These are phyloP conservation scores for Phoebastria nigripes DNA, from an alignment of 2,797 vertebrate genomes.

Conservation along the genomic window DNA sequence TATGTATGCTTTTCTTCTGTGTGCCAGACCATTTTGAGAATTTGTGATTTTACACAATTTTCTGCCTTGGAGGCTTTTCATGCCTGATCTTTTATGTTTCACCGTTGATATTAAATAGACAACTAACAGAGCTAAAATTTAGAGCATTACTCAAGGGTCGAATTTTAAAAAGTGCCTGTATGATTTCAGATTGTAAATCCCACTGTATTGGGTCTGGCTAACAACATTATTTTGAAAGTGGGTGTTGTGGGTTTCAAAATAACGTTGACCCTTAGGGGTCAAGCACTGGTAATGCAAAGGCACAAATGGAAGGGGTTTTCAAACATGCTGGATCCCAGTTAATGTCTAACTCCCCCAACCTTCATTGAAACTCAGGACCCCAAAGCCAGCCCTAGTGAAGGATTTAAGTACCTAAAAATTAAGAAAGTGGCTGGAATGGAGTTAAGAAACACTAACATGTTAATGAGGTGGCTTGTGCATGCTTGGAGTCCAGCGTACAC, in stretches of 20 bases:
- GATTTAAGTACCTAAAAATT: neutral
- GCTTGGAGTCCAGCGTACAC: neutral
- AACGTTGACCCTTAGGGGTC: neutral
- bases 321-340: neutral
- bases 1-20: neutral
- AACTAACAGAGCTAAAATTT: slow-evolving; percentile 11
- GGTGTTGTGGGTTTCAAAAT: neutral
- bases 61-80: neutral
- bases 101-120: neutral
- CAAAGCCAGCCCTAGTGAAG: neutral
- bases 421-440: neutral
- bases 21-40: slow-evolving; percentile 36
- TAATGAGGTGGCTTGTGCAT: neutral
- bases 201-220: neutral
- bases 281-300: neutral
- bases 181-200: neutral
- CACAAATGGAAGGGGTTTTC: neutral
- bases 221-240: neutral
- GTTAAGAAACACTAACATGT: neutral
- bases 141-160: neutral
- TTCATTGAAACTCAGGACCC: neutral
- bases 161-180: neutral
- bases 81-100: slow-evolving; percentile 30
- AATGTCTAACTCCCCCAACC: neutral
- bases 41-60: slow-evolving; percentile 27